phyloP scores from a whole-genome alignment of 2,888 invertebrate genomes.

The Colostygia pectinataria region DNA sequence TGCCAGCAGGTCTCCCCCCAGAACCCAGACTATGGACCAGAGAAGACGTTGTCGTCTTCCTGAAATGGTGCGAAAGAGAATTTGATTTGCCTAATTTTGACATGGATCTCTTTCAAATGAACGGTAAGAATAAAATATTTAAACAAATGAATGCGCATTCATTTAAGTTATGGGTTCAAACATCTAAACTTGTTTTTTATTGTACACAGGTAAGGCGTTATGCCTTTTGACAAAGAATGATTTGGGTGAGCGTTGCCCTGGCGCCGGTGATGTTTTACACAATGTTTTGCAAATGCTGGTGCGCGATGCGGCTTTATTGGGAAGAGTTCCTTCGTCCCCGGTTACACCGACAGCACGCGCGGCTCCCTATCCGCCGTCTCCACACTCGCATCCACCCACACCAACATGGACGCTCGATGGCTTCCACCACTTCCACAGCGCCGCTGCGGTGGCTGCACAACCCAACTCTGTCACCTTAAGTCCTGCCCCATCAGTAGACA shows the following conservation, averaged over 20 bases:
- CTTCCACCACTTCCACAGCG: constrained; percentile 86
- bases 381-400: constrained; percentile 91
- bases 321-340: constrained; percentile 91
- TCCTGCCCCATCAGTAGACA: constrained; percentile 95
- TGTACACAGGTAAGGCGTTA: constrained; percentile 91
- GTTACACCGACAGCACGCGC: constrained; percentile 91
- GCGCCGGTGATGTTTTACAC: constrained; percentile 96
- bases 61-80: constrained; percentile 96
- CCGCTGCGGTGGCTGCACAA: constrained; percentile 82
- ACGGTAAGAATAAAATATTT: constrained; percentile 83
- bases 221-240: constrained; percentile 95
- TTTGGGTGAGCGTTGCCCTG: constrained; percentile 94
- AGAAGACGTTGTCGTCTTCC: constrained; percentile 93
- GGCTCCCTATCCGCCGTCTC: constrained; percentile 88
- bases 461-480: constrained; percentile 95
- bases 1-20: constrained; percentile 91
- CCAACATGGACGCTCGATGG: constrained; percentile 88
- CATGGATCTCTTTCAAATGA: constrained; percentile 97
- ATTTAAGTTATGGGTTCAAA: constrained; percentile 8
- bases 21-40: constrained; percentile 96
- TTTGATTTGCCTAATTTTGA: constrained; percentile 96
- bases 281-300: constrained; percentile 95
- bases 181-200: constrained; percentile 16
- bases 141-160: constrained; percentile 6
- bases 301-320: constrained; percentile 90